Evolutionary conservation across 2,888 invertebrate species (phyloP).

Genomic region (Macrophya alboannulata): DNA sequence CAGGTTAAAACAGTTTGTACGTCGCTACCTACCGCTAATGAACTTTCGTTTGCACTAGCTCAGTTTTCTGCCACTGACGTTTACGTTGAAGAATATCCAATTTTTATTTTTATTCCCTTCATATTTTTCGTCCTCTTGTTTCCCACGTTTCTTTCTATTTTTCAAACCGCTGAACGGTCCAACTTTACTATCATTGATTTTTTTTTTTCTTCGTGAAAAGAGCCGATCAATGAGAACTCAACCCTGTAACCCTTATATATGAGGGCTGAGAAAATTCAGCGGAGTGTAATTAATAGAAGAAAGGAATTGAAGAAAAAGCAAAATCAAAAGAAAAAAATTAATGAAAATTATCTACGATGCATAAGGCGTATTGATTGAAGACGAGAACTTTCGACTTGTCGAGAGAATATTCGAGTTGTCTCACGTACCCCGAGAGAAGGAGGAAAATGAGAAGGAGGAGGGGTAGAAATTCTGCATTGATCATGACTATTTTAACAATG

Average conservation of each 20-base stretch:
- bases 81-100: not conserved
- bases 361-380: not conserved
- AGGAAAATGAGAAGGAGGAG: not conserved
- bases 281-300: no score
- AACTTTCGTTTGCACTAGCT: slow-evolving; percentile 22
- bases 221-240: no score
- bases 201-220: not conserved
- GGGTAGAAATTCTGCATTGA: not conserved
- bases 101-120: not conserved
- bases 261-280: no score
- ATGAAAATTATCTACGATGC: not conserved
- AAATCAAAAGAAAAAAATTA: no score
- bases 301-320: no score
- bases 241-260: no score
- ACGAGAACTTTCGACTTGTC: not conserved
- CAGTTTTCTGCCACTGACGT: not conserved
- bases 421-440: not conserved
- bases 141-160: no score
- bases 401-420: not conserved
- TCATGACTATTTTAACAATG: slow-evolving; percentile 49
- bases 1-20: slow-evolving; percentile 9
- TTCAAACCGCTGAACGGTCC: not conserved
- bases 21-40: not conserved
- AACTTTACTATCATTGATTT: not conserved
- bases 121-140: not conserved